Evolutionary conservation across 23 tunicate species (phyloP).

Genomic region (Halocynthia roretzi): DNA sequence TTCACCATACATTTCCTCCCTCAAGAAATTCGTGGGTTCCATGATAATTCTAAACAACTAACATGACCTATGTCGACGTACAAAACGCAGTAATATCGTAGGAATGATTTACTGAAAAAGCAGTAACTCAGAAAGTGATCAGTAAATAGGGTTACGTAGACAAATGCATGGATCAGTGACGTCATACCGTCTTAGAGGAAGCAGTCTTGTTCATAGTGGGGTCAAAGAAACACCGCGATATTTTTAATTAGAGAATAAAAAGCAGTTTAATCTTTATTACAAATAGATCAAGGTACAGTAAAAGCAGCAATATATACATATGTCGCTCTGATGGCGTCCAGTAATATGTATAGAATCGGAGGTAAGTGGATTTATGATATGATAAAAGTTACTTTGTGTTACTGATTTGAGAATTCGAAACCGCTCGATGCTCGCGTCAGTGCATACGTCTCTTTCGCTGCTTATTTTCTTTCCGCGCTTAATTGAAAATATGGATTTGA

Average conservation of each 20-base stretch:
- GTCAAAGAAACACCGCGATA: conserved; percentile 11
- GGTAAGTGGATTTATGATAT: conserved; percentile 38
- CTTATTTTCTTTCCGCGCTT: too few species aligned
- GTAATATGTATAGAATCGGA: conserved; percentile 76
- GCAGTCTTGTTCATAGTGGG: conserved; percentile 35
- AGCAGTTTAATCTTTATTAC: too few species aligned
- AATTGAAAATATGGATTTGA: too few species aligned
- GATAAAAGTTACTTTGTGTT: too few species aligned
- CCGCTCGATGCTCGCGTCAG: too few species aligned
- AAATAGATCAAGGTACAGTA: too few species aligned
- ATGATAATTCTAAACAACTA: not conserved
- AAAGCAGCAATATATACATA: conserved; percentile 14
- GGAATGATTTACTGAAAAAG: not conserved
- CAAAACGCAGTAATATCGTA: not conserved
- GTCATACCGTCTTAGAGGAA: conserved; percentile 68
- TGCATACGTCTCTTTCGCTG: too few species aligned
- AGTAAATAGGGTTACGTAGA: conserved; percentile 37
- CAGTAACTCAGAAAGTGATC: conserved; percentile 14
- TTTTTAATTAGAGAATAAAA: too few species aligned
- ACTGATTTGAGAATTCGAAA: too few species aligned
- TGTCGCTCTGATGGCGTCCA: conserved; percentile 38
- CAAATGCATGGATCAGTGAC: conserved; percentile 48
- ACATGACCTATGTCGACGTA: not conserved
- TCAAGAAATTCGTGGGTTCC: not conserved
- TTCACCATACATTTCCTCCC: too few species aligned